Evolutionary conservation across 1,140 invertebrate species (phyloP), one percentile per base, ranked within the genome.

Genomic region (Ylistrum balloti): DNA sequence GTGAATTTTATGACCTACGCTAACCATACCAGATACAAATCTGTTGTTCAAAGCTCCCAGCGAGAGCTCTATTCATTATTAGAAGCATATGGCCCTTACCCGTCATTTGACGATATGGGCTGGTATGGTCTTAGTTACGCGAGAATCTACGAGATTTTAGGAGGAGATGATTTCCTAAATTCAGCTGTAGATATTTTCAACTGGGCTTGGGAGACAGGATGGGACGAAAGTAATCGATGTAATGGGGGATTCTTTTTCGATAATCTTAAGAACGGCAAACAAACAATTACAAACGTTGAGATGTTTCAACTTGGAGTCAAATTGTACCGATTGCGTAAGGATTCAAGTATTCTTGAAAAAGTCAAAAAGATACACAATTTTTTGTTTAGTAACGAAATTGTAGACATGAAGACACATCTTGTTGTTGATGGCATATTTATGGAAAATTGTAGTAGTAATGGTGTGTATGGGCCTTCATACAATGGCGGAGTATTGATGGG

Each of bases 21-120:
- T 3, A 91, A 94, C 20, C 87, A 92, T 45, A 91, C 90, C 20
- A 38, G 93, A 41, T 94, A 93, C 85, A 89, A 86, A 7, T 90
- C 17, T 0, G 91, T 93, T 0, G 87, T 94, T 0, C 88, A 86
- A 13, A 56, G 86, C 9, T 90, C 90, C 0, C 87, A 91, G 2
- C 88, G 93, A 20, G 85, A 88, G 0, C 56, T 94, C 0, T 92
- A 94, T 22, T 90, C 87, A 17, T 56, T 94, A n/a, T 33, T 93
- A 15, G 93, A 94, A 35, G 93, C 93, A 0, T 94, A 94, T 41
- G 93, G 92, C 5, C 93, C 93, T 0, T 92, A 93, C n/a, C 93
- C 93, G 0, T 94, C 93, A 17, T 94, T 92, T 88, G 93, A 94
- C 33, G 93, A 94, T 34, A 94, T 94, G 92, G 92, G 88, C 9